Evolutionary conservation across 2,888 invertebrate species (phyloP), one percentile per base, ranked within the genome.

Genomic region (Willowsia nigromaculata): DNA sequence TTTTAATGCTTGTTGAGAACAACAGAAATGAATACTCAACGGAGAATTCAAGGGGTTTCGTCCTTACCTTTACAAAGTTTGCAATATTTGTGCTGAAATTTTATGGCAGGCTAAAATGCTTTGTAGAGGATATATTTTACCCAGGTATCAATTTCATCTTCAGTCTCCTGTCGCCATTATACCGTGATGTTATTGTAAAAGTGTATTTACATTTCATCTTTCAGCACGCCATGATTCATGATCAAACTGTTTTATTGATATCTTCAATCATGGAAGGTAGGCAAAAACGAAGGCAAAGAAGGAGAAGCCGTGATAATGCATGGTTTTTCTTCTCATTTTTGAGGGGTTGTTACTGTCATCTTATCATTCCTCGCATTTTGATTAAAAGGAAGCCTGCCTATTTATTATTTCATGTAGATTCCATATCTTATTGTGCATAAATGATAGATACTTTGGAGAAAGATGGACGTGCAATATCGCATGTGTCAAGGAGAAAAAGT

Each of bases 391-490:
- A 43, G 50, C n/a, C 50, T 56, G 25, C 9, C 25, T 56, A 25
- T 71, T 33, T 71, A 71, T 40, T 40, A 71, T 71, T 65, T 65
- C 15, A 65, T 65, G 65, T 65, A 71, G 40, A 71, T 40, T 71
- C 0, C 40, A 71, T 71, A 22, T 40, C 18, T 0, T 27, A 22
- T 43, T 43, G 25, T 25, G 25, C 43, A 47, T 47, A 33, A 78
- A 56, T 56, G 76, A 78, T 78, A 85, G 33, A 65, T 30, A 65
- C 25, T 62, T 62, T 78, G 30, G 65, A 25, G 47, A 9, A 18
- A 84, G 59, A 85, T 74, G 43, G 59, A 85, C 85, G 76, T 74
- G 27, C 74, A 74, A 74, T 43, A 71, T 53, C 15, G 15, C 47
- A n/a, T 22, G 7, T 47, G 43, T 74, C 56, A 37, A 15, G 27